Base-by-base conservation (phyloP, 2,888 invertebrate species). In the Branchinecta sandiegonensis region DNA sequence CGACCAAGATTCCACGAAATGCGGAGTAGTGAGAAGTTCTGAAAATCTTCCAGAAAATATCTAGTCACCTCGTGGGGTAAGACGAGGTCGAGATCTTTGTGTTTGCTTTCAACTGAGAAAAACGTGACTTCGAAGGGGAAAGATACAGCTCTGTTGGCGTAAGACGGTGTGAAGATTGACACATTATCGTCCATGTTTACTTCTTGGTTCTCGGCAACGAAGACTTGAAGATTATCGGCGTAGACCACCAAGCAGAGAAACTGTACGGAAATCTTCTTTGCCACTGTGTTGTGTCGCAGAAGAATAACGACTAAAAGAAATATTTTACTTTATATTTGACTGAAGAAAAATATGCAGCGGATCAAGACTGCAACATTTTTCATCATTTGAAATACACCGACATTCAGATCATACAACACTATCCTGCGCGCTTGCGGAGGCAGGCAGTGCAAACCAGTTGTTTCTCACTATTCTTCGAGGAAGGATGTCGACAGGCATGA, bases 1-100 rank as follows among this genome's bases (percentile, higher is more conserved):
- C 23, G 63, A 17, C 63, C 63, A 56, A 56, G 63, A n/a, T 56
- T 56, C 63, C 63, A 56, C 14, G 63, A n/a, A 17, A 56, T n/a
- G 9, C 63, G 63, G 23, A 56, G 63, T 17, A 56, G 63, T 23
- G 63, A 56, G 23, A 56, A 56, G 23, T 56, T 56, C 9, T 8
- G 23, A 56, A 56, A 56, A 56, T 56, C 12, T 56, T 56, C 12
- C 14, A 56, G 14, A 23, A 56, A 56, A 56, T 56, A 56, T 10
- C 23, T 56, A 9, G 63, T 56, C 63, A 56, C 63, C 63, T 56
- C 63, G n/a, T 56, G 14, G n/a, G 63, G 63, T 23, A 56, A 56
- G 14, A 56, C 63, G 1, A 9, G 23, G 8, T 56, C 56, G n/a
- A 17, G 56, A 17, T 56, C 56, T 56, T 56, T 56, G 56, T 56